A percentile compares a stretch with the other conserved stretches of the same genome.
Evolutionary conservation across 53 echinoderm and acorn worm genomes (phyloP).

Genomic region (Holothuria leucospilota): DNA sequence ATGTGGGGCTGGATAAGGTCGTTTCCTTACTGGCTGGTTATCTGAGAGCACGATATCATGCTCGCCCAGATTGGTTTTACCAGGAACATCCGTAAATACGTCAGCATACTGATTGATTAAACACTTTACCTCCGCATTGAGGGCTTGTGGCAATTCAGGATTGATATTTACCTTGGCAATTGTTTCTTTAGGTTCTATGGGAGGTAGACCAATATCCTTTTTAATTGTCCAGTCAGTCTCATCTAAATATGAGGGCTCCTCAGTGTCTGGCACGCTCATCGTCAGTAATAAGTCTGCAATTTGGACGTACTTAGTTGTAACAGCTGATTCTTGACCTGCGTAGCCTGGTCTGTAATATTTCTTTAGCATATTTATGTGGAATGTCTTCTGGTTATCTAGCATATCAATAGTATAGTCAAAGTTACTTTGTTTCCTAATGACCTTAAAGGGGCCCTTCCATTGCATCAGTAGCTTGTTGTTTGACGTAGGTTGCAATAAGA

Average conservation of each 20-base stretch:
- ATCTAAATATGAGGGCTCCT: too few relatives aligned
- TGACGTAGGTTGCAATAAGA: too few relatives aligned
- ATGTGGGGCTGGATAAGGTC: slow-evolving; percentile 58
- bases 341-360: background rate
- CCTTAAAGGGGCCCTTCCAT: slow-evolving; percentile 54
- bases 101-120: slow-evolving; percentile 24
- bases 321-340: too few relatives aligned
- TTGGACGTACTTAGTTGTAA: too few relatives aligned
- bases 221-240: background rate
- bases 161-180: slow-evolving; percentile 19
- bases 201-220: slow-evolving; percentile 39
- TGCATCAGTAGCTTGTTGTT: slow-evolving; percentile 29
- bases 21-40: slow-evolving; percentile 42
- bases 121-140: slow-evolving; percentile 4
- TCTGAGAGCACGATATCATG: slow-evolving; percentile 49
- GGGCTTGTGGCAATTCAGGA: background rate
- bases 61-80: slow-evolving; percentile 49
- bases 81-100: slow-evolving; percentile 55
- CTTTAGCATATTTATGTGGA: slow-evolving; percentile 28
- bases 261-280: too few relatives aligned
- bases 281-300: too few relatives aligned
- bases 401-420: slow-evolving; percentile 26
- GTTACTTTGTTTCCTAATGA: background rate
- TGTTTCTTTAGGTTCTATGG: slow-evolving; percentile 40
- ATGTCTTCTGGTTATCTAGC: slow-evolving; percentile 8